These are phyloP conservation scores for Etia nguti DNA, from an alignment of 2,113 vertebrate genomes.

Conservation along the genomic window DNA sequence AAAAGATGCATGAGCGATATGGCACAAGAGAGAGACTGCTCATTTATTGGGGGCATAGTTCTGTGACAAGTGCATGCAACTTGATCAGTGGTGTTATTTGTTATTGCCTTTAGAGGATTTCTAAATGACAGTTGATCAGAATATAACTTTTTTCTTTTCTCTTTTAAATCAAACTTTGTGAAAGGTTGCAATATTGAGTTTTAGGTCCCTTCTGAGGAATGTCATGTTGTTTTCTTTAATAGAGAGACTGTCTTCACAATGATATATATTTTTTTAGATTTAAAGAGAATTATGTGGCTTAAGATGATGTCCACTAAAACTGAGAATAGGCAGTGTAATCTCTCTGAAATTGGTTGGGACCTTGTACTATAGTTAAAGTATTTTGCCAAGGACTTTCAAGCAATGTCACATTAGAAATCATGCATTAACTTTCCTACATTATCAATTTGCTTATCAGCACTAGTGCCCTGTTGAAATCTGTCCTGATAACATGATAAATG, in stretches of 20 bases:
- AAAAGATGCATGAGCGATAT: not conserved
- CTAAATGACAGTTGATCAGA: not conserved
- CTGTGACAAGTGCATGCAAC: not conserved
- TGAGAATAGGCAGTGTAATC: not conserved
- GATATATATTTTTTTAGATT: not conserved
- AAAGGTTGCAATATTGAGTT: not conserved
- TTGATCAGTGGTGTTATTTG: not conserved
- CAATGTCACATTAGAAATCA: not conserved
- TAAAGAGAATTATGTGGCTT: not conserved
- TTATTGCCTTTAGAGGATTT: not conserved
- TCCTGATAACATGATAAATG: not conserved
- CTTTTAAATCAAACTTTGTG: not conserved
- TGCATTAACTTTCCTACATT: not conserved
- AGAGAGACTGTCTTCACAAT: not conserved
- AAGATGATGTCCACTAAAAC: not conserved
- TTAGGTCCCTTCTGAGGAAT: not conserved
- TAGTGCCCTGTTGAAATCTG: not conserved
- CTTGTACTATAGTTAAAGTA: not conserved
- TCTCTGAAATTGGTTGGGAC: not conserved
- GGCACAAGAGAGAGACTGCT: not conserved
- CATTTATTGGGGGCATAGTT: not conserved
- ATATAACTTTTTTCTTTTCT: not conserved
- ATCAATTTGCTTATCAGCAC: not conserved
- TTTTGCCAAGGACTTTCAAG: not conserved
- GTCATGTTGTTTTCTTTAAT: not conserved